Percentiles rank a stretch among this genome's conserved stretches.
Conservation (phyloP, 2,888 invertebrate genomes). For the Ormyrus thymus region DNA sequence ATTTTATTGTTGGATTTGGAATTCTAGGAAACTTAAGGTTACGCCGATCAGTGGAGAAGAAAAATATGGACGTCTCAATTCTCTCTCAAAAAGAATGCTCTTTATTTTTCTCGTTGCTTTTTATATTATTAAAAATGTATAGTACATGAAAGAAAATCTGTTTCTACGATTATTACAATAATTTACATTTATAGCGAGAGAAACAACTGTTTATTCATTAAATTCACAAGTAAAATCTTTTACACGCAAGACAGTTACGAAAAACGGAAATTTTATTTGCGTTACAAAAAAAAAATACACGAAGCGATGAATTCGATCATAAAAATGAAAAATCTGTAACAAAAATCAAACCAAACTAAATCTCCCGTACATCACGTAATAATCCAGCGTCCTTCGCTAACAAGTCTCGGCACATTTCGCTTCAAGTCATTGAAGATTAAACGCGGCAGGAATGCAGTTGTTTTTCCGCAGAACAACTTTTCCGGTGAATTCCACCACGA, state of each 20-base stretch:
- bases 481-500: conserved; percentile 29
- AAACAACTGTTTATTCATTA: conserved; percentile 26
- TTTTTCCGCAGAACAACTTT: conserved; percentile 24
- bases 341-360: conserved; percentile 46
- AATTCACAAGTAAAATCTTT: conserved; percentile 34
- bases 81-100: conserved; percentile 48
- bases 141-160: conserved; percentile 36
- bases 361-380: conserved; percentile 6
- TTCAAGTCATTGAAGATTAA: conserved; percentile 41
- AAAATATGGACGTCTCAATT: conserved; percentile 7
- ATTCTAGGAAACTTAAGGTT: conserved; percentile 31
- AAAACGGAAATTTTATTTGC: conserved; percentile 18
- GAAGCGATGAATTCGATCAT: conserved; percentile 37
- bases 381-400: background rate
- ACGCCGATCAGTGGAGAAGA: conserved; percentile 52
- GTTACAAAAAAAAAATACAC: conserved; percentile 29
- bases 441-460: conserved; percentile 51
- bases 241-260: conserved; percentile 26
- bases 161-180: conserved; percentile 36
- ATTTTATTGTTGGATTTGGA: conserved; percentile 13
- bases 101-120: conserved; percentile 52
- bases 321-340: conserved; percentile 40
- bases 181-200: conserved; percentile 35
- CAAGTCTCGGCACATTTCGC: background rate
- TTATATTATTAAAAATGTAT: conserved; percentile 50